Evolutionary conservation across 2,797 vertebrate species (phyloP).

Genomic region (Peromyscus aztecus): DNA sequence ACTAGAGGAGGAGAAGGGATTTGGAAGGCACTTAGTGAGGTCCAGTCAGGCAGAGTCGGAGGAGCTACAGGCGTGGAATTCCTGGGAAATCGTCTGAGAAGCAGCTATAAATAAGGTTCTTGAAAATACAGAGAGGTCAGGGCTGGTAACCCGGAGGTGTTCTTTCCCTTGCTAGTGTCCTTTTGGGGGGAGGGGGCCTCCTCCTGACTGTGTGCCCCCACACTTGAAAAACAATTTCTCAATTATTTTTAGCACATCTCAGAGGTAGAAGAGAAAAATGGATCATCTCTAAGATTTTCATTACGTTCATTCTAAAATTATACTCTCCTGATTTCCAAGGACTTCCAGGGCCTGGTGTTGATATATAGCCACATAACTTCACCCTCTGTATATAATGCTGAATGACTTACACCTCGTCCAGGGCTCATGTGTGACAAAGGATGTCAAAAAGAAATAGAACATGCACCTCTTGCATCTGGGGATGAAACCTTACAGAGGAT

Average conservation of each 20-base stretch:
- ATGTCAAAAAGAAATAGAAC: conserved; percentile 84
- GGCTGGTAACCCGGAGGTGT: not conserved
- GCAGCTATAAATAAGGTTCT: not conserved
- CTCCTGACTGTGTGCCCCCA: not conserved
- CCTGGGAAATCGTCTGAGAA: not conserved
- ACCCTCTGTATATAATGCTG: conserved; percentile 77
- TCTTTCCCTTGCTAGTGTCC: not conserved
- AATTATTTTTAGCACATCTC: conserved; percentile 68
- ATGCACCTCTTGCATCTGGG: conserved; percentile 64
- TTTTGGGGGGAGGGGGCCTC: not conserved
- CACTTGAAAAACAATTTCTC: conserved; percentile 50
- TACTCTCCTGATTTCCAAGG: conserved; percentile 75
- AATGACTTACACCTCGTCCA: conserved; percentile 69
- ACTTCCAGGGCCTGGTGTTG: conserved; percentile 74
- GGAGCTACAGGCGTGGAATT: not conserved
- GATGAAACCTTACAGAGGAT: conserved; percentile 72
- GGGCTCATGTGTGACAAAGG: conserved; percentile 67
- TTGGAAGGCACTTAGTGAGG: not conserved
- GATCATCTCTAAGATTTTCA: conserved; percentile 73
- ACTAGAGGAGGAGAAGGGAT: not conserved
- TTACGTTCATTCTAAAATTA: conserved; percentile 82
- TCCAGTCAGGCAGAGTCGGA: not conserved
- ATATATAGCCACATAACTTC: conserved; percentile 76
- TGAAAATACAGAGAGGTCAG: not conserved
- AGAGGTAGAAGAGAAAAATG: conserved; percentile 70